These are phyloP conservation scores for Pterobdella sp. DNA, from an alignment of 2,888 invertebrate genomes.

Conservation along the genomic window DNA sequence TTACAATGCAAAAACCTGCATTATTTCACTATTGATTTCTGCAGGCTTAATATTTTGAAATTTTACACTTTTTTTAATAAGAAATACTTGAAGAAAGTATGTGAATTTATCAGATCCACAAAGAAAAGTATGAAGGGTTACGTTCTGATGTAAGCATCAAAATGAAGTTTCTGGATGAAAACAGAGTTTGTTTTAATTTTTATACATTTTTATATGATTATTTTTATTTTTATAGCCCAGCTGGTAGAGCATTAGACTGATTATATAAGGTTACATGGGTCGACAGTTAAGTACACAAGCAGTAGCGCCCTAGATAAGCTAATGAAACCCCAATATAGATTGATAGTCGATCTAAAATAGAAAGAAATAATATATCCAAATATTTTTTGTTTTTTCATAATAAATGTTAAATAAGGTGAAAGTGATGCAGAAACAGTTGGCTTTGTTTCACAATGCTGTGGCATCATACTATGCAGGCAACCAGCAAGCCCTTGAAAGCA, in stretches of 20 bases:
- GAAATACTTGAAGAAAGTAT: too few relatives aligned
- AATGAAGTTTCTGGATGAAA: slow-evolving; percentile 91
- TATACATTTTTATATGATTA: too few relatives aligned
- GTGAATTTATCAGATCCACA: slow-evolving; percentile 70
- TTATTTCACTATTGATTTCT: too few relatives aligned
- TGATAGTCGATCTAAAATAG: neutral
- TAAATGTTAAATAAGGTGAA: slow-evolving; percentile 65
- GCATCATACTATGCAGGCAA: slow-evolving; percentile 96
- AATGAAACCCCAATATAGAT: too few relatives aligned
- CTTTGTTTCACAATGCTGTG: slow-evolving; percentile 89
- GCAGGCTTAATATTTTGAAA: too few relatives aligned
- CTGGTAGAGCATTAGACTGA: too few relatives aligned
- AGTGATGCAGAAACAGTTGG: slow-evolving; percentile 94
- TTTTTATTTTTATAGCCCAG: too few relatives aligned
- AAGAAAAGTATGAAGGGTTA: slow-evolving; percentile 81
- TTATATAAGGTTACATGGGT: too few relatives aligned
- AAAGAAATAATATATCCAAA: neutral
- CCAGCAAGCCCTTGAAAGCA: slow-evolving; percentile 81
- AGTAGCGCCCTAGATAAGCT: too few relatives aligned
- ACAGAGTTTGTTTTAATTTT: slow-evolving; percentile 65
- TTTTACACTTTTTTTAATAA: too few relatives aligned
- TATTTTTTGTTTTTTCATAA: neutral
- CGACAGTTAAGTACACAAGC: too few relatives aligned
- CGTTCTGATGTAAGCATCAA: slow-evolving; percentile 88
- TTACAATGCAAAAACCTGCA: too few relatives aligned